phyloP scores from a whole-genome alignment of 2,113 vertebrate species.

The Rhipidura dahli region DNA sequence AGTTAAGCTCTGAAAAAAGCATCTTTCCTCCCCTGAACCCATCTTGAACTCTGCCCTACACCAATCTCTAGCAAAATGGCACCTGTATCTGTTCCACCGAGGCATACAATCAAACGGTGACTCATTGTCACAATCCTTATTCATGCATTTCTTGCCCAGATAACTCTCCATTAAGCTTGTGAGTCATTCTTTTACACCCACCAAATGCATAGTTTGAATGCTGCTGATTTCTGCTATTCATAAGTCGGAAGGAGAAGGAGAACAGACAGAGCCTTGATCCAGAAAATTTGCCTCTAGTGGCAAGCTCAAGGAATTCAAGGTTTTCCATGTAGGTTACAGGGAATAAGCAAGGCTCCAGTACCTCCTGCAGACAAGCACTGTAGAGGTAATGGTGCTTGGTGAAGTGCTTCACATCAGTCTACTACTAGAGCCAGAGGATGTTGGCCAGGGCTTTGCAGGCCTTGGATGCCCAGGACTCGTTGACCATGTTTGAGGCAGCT shows the following conservation, averaged over 20 bases:
- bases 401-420: background rate
- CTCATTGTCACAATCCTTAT: slow-evolving; percentile 41
- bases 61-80: slow-evolving; percentile 34
- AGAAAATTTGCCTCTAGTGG: background rate
- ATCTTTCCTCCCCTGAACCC: background rate
- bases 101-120: slow-evolving; percentile 20
- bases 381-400: background rate
- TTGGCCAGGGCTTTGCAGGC: fast-evolving
- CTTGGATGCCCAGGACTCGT: background rate
- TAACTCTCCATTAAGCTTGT: slow-evolving; percentile 55
- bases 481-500: background rate
- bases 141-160: slow-evolving; percentile 48
- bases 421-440: background rate
- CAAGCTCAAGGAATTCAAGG: background rate
- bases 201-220: slow-evolving; percentile 4
- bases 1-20: background rate
- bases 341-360: background rate
- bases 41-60: background rate
- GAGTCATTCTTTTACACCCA: slow-evolving; percentile 11
- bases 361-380: background rate
- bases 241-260: background rate
- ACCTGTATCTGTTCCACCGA: slow-evolving; percentile 32
- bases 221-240: slow-evolving; percentile 27
- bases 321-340: background rate
- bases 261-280: background rate